Base-by-base conservation (phyloP, 2,888 invertebrate genomes). In the Unio pictorum region DNA sequence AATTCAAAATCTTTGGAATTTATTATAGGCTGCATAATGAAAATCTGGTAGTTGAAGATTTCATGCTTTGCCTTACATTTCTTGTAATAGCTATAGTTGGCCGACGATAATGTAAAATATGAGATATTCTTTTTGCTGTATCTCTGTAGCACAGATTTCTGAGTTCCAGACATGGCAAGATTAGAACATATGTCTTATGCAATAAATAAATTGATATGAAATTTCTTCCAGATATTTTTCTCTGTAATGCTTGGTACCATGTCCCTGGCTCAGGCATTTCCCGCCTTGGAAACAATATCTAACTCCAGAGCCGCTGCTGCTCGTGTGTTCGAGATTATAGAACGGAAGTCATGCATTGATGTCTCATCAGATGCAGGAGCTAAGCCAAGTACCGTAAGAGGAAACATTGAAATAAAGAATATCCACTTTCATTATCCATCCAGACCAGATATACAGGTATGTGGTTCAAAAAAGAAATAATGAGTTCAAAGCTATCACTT, bases 241-340 rank as follows among this genome's bases (percentile, higher is more conserved):
- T 85, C 90, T 20, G 89, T 91, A 15, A 85, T 91, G 85, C 85
- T 89, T 66, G 91, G 91, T 8, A 87, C 90, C 3, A 88, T 91
- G 70, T 88, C 90, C 0, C 81, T 96, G 73, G 96, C 95, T 28
- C 94, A 95, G 87, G 94, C 95, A 0, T 93, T 95, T 1, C 95
- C 96, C 0, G 93, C 94, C 71, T 93, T 96, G 85, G 95, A 95
- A 88, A 93, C 94, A n/a, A 94, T 96, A 82, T 93, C 94, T 0
- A 92, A 93, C 59, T 95, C 96, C 0, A 93, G 93, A 81, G 95
- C 95, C 0, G 94, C 96, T 0, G 95, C 94, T 0, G 92, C 93
- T 4, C 84, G 87, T 11, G 87, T 92, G 23, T 91, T 88, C 73
- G 86, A 89, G 15, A 87, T 91, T 58, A 91, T 92, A 67, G 91